Evolutionary conservation across 2,888 invertebrate genomes (phyloP).

Genomic region (Terebella lapidaria): DNA sequence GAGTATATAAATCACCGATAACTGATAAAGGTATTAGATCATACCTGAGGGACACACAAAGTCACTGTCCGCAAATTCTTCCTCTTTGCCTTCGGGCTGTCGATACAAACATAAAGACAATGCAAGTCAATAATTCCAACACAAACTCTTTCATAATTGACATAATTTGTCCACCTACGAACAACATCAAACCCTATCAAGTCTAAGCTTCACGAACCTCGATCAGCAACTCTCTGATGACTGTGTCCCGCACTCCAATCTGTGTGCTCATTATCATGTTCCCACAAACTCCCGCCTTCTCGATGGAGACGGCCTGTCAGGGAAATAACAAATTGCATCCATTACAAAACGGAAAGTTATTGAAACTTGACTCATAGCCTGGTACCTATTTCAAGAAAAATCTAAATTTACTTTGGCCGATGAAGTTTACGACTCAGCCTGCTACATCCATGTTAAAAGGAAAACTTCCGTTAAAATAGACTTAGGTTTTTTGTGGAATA

Average conservation of each 20-base stretch:
- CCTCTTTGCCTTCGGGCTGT: conserved; percentile 69
- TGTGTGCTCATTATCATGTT: conserved; percentile 7
- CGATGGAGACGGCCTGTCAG: conserved; percentile 47
- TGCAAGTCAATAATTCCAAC: no score
- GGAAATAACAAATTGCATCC: conserved; percentile 20
- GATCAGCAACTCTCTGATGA: conserved; percentile 39
- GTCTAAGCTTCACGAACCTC: conserved; percentile 38
- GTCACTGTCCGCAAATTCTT: conserved; percentile 61
- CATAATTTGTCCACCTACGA: no score
- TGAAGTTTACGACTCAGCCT: no score
- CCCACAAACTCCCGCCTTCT: conserved; percentile 35
- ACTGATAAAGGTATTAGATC: no score
- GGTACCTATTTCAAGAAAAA: no score
- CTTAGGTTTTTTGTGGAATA: no score
- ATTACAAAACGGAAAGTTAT: background rate
- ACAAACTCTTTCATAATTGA: no score
- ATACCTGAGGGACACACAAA: conserved; percentile 68
- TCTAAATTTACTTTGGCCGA: no score
- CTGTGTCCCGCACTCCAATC: conserved; percentile 39
- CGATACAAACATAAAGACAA: conserved; percentile 54
- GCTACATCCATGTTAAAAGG: no score
- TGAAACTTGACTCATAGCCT: background rate
- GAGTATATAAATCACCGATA: no score
- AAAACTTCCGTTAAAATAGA: no score
- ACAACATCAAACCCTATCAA: no score